These are phyloP conservation scores for Antitype chi DNA, from an alignment of 2,888 invertebrate genomes.

Conservation along the genomic window DNA sequence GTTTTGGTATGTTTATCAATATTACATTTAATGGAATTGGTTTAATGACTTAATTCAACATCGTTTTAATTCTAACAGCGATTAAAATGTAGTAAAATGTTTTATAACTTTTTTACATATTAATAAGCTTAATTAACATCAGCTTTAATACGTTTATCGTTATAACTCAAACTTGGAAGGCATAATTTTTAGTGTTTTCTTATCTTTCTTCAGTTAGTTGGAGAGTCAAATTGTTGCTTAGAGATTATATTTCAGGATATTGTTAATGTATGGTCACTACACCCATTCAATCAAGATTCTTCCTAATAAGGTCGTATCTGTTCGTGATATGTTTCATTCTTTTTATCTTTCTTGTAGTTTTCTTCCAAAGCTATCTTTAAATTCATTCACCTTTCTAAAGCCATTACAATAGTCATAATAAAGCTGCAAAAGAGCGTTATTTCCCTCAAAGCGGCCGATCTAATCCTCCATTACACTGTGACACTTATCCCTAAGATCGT, in stretches of 20 bases:
- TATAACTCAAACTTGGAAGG: slow-evolving; percentile 4
- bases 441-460: slow-evolving; percentile 60
- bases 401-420: slow-evolving; percentile 56
- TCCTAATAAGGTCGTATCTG: not conserved
- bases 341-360: slow-evolving; percentile 12
- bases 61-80: slow-evolving; percentile 48
- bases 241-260: not conserved
- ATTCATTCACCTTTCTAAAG: slow-evolving; percentile 51
- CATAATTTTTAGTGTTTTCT: slow-evolving; percentile 2
- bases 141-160: slow-evolving; percentile 25
- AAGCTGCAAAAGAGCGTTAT: slow-evolving; percentile 70
- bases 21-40: slow-evolving; percentile 44
- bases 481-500: slow-evolving; percentile 86
- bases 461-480: slow-evolving; percentile 84
- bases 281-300: not conserved
- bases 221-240: not conserved
- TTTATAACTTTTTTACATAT: slow-evolving; percentile 46
- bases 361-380: slow-evolving; percentile 18
- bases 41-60: slow-evolving; percentile 54
- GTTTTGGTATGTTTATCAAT: slow-evolving; percentile 29
- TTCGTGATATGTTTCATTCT: slow-evolving; percentile 12
- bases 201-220: slow-evolving; percentile 1
- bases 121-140: slow-evolving; percentile 43
- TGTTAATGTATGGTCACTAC: not conserved
- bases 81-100: slow-evolving; percentile 53